A percentile compares a stretch with the other conserved stretches of the same genome.
phyloP scores from a whole-genome alignment of 2,797 vertebrate species.

The Epinephelus awoara region DNA sequence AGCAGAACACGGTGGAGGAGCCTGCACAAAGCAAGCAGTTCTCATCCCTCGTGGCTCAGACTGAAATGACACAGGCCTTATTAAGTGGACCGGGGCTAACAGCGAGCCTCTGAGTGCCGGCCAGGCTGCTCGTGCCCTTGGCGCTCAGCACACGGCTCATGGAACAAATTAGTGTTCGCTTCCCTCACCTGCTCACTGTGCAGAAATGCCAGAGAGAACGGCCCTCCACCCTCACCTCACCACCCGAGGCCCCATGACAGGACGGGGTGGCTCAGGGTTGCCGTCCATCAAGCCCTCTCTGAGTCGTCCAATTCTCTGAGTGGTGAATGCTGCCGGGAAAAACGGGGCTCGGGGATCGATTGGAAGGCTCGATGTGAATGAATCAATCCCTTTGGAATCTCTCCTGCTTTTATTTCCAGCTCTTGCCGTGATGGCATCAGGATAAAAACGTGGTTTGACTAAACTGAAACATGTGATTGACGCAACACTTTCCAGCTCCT shows the following conservation, averaged over 20 bases:
- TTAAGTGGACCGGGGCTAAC: constrained; percentile 46
- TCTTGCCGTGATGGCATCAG: constrained; percentile 13
- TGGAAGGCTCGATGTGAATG: constrained; percentile 31
- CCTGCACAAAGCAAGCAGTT: constrained; percentile 20
- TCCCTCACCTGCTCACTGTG: constrained; percentile 67
- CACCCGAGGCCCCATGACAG: constrained; percentile 24
- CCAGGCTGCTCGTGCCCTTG: constrained; percentile 48
- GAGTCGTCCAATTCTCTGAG: constrained; percentile 45
- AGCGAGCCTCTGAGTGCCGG: constrained; percentile 36
- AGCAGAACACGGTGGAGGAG: constrained; percentile 14
- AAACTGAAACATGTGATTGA: constrained; percentile 45
- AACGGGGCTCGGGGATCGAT: constrained; percentile 36
- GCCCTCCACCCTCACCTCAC: constrained; percentile 4
- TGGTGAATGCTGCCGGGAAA: constrained; percentile 35
- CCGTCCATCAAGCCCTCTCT: constrained; percentile 34
- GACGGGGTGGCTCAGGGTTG: constrained; percentile 17
- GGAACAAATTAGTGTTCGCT: constrained; percentile 65
- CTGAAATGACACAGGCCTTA: constrained; percentile 49
- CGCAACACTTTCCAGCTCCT: constrained; percentile 44
- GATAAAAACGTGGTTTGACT: constrained; percentile 27
- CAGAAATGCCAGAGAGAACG: constrained; percentile 52
- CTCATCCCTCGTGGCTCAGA: constrained; percentile 28
- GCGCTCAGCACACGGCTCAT: constrained; percentile 53
- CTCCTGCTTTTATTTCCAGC: constrained; percentile 37
- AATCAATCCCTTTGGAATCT: constrained; percentile 59